phyloP scores from a whole-genome alignment of 1,140 invertebrate species.

The Bombus difficillimus region DNA sequence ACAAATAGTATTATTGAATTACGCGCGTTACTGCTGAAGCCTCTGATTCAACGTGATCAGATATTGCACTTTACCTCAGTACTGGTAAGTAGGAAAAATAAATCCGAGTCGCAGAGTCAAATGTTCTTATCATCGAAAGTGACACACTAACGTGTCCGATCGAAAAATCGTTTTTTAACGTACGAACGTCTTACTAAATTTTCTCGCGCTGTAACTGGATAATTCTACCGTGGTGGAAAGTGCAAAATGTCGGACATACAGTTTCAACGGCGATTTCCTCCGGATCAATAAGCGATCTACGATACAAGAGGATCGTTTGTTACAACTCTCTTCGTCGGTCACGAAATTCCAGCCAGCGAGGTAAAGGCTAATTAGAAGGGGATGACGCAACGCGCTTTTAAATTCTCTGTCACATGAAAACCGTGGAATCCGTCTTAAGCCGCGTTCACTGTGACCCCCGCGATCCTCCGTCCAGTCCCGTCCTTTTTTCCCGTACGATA shows the following conservation, averaged over 20 bases:
- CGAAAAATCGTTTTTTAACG: not conserved
- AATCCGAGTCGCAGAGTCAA: not conserved
- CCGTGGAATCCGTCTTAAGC: conserved; percentile 72
- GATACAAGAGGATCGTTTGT: conserved; percentile 6
- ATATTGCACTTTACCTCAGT: conserved; percentile 4
- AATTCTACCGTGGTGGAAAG: not conserved
- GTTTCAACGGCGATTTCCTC: not conserved
- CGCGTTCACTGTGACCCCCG: conserved; percentile 23
- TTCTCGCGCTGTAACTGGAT: not conserved
- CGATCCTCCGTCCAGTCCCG: not conserved
- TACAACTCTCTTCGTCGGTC: conserved; percentile 19
- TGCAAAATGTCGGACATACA: not conserved
- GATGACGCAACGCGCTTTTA: conserved; percentile 40
- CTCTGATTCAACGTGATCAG: conserved; percentile 6
- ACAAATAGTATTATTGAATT: not conserved
- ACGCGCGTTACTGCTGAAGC: conserved; percentile 2
- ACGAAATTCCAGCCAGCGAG: not conserved
- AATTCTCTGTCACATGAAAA: conserved; percentile 66
- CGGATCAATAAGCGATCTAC: conserved; percentile 23
- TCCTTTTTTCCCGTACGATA: conserved; percentile 50
- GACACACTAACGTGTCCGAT: not conserved
- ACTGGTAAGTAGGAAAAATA: not conserved
- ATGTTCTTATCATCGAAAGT: not conserved
- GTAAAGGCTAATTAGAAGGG: conserved; percentile 50
- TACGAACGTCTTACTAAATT: not conserved